A percentile compares a stretch with the other conserved stretches of the same genome.
Evolutionary conservation across 2,113 vertebrate species (phyloP).

Genomic region (Cebidichthys violaceus): DNA sequence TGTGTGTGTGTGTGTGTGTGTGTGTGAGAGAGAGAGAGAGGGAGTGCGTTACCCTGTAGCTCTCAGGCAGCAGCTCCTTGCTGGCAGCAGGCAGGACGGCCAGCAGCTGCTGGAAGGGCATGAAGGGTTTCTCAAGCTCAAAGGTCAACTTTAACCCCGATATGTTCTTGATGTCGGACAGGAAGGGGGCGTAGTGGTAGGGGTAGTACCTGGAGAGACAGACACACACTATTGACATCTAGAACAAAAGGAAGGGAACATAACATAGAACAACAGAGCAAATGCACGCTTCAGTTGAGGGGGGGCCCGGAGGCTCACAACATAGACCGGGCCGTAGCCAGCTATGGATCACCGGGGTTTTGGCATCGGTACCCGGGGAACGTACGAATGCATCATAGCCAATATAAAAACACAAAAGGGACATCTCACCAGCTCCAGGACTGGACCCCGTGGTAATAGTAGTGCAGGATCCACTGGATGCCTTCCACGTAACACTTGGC

Average conservation of each 20-base stretch:
- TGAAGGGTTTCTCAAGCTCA: constrained; percentile 93
- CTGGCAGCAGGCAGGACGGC: constrained; percentile 96
- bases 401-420: background rate
- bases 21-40: too few species aligned
- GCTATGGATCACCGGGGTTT: too few species aligned
- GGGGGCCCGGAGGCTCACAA: too few species aligned
- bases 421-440: constrained; percentile 97
- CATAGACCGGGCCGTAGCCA: too few species aligned
- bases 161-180: constrained; percentile 94
- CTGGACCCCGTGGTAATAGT: constrained; percentile 98
- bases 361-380: background rate
- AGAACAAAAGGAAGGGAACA: too few species aligned
- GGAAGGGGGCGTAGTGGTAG: constrained; percentile 96
- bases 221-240: background rate
- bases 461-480: constrained; percentile 99
- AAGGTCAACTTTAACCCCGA: constrained; percentile 88
- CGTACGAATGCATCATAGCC: background rate
- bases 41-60: constrained; percentile 89
- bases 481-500: constrained; percentile 95
- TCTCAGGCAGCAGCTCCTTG: constrained; percentile 90
- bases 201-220: constrained; percentile 92
- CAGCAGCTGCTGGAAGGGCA: constrained; percentile 97
- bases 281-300: too few species aligned
- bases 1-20: too few species aligned
- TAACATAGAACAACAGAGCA: too few species aligned